These are phyloP conservation scores for Cynopterus sphinx DNA, from an alignment of 2,797 vertebrate genomes.

Conservation along the genomic window DNA sequence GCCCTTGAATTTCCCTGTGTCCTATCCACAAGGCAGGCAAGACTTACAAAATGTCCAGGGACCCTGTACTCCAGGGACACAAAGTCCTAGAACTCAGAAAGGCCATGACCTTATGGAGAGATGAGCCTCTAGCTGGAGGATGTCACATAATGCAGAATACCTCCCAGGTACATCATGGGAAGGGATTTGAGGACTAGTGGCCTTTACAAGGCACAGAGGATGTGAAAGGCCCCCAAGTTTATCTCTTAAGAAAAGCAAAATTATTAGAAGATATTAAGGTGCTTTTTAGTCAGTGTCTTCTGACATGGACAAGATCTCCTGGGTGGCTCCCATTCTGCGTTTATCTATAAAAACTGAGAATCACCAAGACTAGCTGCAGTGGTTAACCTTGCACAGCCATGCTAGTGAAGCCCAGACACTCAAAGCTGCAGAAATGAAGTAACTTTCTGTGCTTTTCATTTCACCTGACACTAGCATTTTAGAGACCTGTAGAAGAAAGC, in stretches of 20 bases:
- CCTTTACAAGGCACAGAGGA: not conserved
- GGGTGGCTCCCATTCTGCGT: not conserved
- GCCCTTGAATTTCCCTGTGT: constrained; percentile 4
- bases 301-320: not conserved
- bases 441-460: not conserved
- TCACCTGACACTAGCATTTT: not conserved
- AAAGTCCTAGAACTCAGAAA: not conserved
- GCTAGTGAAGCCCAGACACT: not conserved
- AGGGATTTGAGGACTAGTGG: not conserved
- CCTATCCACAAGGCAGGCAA: not conserved
- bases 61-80: not conserved
- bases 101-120: not conserved
- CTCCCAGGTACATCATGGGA: not conserved
- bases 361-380: not conserved
- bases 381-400: not conserved
- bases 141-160: not conserved
- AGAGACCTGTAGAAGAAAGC: not conserved
- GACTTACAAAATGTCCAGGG: not conserved
- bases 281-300: constrained; percentile 21
- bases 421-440: not conserved
- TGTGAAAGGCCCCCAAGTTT: not conserved
- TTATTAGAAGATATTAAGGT: not conserved
- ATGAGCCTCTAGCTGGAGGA: not conserved
- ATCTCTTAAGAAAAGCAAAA: not conserved
- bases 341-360: not conserved